Evolutionary conservation across 2,113 vertebrate species (phyloP).

Genomic region (Hassar affinis): DNA sequence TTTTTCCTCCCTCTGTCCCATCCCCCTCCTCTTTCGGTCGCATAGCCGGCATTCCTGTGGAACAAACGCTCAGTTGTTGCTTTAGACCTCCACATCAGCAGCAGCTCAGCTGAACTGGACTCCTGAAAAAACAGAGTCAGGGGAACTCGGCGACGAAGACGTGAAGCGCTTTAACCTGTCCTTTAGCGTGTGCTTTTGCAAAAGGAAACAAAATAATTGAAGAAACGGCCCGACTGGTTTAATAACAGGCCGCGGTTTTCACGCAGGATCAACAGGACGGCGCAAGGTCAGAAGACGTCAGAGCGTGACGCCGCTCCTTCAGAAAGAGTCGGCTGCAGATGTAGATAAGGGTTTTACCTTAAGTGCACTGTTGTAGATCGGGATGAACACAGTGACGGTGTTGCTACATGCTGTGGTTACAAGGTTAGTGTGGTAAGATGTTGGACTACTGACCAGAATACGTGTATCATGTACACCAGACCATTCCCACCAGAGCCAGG

Average conservation of each 20-base stretch:
- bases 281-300: background rate
- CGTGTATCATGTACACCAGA: too few species aligned
- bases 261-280: background rate
- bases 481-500: too few species aligned
- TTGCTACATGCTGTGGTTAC: too few species aligned
- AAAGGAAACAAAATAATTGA: too few species aligned
- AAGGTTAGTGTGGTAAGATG: too few species aligned
- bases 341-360: background rate
- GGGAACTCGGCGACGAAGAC: background rate
- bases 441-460: background rate
- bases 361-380: too few species aligned
- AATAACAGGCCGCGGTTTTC: background rate
- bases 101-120: conserved; percentile 54
- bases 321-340: background rate
- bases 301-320: background rate
- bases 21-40: conserved; percentile 64
- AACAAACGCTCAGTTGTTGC: conserved; percentile 81
- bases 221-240: background rate
- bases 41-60: conserved; percentile 74
- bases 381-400: background rate
- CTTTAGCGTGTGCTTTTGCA: background rate
- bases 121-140: conserved; percentile 15
- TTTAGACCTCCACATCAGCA: conserved; percentile 74
- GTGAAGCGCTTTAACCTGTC: background rate
- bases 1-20: conserved; percentile 53